Base-by-base conservation (phyloP, 2,888 invertebrate species). In the Noctua janthe region DNA sequence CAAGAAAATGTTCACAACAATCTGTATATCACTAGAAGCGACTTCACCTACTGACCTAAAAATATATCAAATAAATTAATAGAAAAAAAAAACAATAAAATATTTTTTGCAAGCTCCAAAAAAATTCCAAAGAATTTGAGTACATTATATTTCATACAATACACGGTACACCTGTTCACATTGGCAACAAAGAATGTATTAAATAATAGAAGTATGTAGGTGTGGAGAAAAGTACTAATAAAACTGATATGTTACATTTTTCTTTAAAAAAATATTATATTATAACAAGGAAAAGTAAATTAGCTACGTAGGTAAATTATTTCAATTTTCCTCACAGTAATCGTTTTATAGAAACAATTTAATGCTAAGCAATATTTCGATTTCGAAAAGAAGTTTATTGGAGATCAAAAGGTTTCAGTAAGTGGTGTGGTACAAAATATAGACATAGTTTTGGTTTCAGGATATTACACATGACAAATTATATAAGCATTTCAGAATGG, bases 1-100 rank as follows among this genome's bases (percentile, higher is more conserved):
- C 95, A 96, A 96, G 95, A 95, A 96, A 96, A 95, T 94, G 91
- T 93, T 92, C 79, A 89, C 91, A 87, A 47, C 62, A 84, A 85
- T 87, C 79, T 67, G 67, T 83, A 83, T 70, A 49, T 20, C 7
- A 74, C 91, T 89, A 76, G 90, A 90, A 81, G 47, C 71, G 88
- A 56, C 76, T 78, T 75, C 62, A 78, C 81, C 73, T 69, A 87
- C 29, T 87, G 71, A 87, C 85, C 88, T 17, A 85, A 81, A 87
- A 85, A 82, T 76, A 78, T 67, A 59, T 59, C 35, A 35, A 0
- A 54, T 8, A 51, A 39, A 59, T 51, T 59, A n/a, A 67, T 71
- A 71, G 71, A 35, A 62, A 74, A 51, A 29, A 43, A 71, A 82
- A 1, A 69, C 64, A 67, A 73, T 77, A 49, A 82, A 59, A 69